Base-by-base conservation (phyloP, 2,888 invertebrate genomes). In the Octodonta nipae region DNA sequence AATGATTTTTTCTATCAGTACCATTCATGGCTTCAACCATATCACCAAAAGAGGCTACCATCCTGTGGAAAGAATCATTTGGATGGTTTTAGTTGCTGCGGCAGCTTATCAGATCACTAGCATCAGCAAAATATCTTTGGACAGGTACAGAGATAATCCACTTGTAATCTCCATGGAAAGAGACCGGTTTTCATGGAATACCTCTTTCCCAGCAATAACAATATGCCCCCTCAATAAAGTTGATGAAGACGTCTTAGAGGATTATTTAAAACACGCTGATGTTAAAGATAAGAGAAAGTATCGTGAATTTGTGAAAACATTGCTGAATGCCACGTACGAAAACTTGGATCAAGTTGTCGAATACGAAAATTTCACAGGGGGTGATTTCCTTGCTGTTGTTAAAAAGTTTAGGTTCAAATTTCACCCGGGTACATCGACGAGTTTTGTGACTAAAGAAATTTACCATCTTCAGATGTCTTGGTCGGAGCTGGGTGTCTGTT, bases 121-220 rank as follows among this genome's bases (percentile, higher is more conserved):
- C 13, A 38, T 60, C 22, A 75, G 78, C 13, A 58, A 61, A 36
- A 61, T 70, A 26, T 78, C 76, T 5, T 72, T 78, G 71, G 32
- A 10, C 12, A 34, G 78, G 14, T 79, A 77, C 52, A 73, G 73
- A 55, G 73, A 71, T 25, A 78, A 77, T 4, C 78, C 79, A 2
- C 77, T 77, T 25, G 78, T 78, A 4, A 71, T 79, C 16, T 77
- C 79, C 12, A 78, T 78, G 75, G 78, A 79, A 54, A 64, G 78
- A 2, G 77, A 79, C 52, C 71, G 75, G 14, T 72, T 73, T 40
- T 69, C 74, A 1, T 79, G 78, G 78, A 75, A 75, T 46, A 76
- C 81, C 2, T 71, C 74, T 1, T 78, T 78, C 44, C 81, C 80
- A 1, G 61, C 72, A 16, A 61, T 75, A 30, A 77, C 80, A 0